Percentiles rank a stretch among this genome's conserved stretches.
Conservation (phyloP, 2,113 vertebrate species). For the Callocephalon fimbriatum region DNA sequence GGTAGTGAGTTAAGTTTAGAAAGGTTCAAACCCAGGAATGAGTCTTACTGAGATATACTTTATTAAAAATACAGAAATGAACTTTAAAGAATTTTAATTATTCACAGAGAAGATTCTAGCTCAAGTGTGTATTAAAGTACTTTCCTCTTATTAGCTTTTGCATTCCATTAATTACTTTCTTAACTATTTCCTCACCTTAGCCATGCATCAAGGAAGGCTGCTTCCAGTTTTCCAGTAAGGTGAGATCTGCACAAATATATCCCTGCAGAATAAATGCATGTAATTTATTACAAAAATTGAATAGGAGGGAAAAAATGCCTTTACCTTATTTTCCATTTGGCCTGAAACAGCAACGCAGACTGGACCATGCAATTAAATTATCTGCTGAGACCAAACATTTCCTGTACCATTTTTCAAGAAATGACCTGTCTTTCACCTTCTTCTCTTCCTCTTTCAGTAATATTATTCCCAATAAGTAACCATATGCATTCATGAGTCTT, state of each 20-base stretch:
- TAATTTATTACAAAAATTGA: not conserved
- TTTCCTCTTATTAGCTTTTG: conserved; percentile 68
- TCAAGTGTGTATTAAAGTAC: conserved; percentile 75
- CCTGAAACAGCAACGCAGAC: not conserved
- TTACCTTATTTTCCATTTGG: conserved; percentile 25
- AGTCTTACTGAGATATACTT: conserved; percentile 25
- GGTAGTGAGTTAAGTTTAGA: not conserved
- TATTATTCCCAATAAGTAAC: not conserved
- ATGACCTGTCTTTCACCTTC: conserved; percentile 52
- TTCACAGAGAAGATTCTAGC: conserved; percentile 68
- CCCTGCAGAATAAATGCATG: not conserved
- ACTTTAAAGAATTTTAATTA: conserved; percentile 70
- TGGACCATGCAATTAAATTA: conserved; percentile 42
- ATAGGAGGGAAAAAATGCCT: not conserved
- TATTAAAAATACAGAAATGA: conserved; percentile 61
- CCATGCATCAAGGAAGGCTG: not conserved
- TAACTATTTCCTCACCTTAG: conserved; percentile 65
- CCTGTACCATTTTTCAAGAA: conserved; percentile 20
- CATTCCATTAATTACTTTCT: conserved; percentile 77
- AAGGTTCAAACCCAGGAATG: not conserved
- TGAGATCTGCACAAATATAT: not conserved
- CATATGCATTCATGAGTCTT: not conserved
- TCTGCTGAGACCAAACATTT: conserved; percentile 34
- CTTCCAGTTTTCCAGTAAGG: not conserved
- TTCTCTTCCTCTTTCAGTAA: conserved; percentile 2